Evolutionary conservation across 2,113 vertebrate species (phyloP), one percentile per base, ranked within the genome.

Genomic region (Acinonyx jubatus): DNA sequence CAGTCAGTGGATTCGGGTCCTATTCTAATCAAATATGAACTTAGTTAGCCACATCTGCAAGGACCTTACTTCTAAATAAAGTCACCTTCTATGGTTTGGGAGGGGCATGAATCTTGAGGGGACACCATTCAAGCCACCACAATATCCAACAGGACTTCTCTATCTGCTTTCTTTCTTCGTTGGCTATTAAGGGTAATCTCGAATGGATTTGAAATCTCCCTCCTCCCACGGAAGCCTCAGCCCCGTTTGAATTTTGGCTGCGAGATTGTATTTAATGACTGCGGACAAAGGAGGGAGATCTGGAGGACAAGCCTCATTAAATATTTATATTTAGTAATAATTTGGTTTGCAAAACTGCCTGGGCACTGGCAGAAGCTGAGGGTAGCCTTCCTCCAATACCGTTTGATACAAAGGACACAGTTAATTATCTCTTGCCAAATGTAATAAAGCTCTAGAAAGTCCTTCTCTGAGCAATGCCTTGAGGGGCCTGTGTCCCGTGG

Each of bases 221-320:
- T 73, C 14, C 52, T 95, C 96, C 96, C 80, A 96, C 93, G 74
- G 2, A 55, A 27, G 57, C 15, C 89, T 71, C n/a, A 52, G 95
- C 94, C 10, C 69, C 97, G 71, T 96, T 89, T 97, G 97, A 91
- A 96, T 97, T 86, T 96, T 5, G 66, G 86, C 97, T 89, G 88
- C 63, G 91, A 97, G 95, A 89, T 66, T 85, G 31, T 74, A 13
- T 96, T 97, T 97, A 94, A 96, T 93, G 95, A 61, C 95, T 87
- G 25, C 10, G 71, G 66, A 94, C 87, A 80, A 92, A 96, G 97
- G 97, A 94, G 92, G 31, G 94, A 88, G 94, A 96, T 71, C 96
- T 92, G 97, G 96, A 98, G 93, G 95, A 65, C 93, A 87, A 93
- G 76, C 83, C 94, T 97, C 97, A 94, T 98, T 95, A 97, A 98